Evolutionary conservation across 2,888 invertebrate species (phyloP), one percentile per base, ranked within the genome.

Genomic region (Acanthosepion esculentum): DNA sequence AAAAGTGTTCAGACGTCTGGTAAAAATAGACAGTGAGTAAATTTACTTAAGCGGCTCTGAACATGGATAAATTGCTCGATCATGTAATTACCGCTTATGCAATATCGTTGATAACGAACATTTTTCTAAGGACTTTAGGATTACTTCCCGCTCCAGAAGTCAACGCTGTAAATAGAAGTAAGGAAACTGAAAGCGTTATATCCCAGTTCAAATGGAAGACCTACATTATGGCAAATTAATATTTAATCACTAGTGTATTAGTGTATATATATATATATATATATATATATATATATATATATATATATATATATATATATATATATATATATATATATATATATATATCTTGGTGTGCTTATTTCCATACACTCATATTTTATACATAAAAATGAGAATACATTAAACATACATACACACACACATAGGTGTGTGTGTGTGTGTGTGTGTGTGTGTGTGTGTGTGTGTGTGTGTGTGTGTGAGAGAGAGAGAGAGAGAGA

Each of bases 51-150:
- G n/a, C n/a, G n/a, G 78, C 78, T 33, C n/a, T 33, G 78, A 78
- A 78, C 78, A 78, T 78, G 78, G n/a, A 78, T 78, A 78, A 78
- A 78, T 33, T 10, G 78, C 33, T 78, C 78, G n/a, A n/a, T 78
- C n/a, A 12, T 78, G n/a, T 33, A 78, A 78, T 78, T 78, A 78
- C n/a, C 78, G 78, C n/a, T 78, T 78, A n/a, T 78, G n/a, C 15
- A 33, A n/a, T 33, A 78, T 8, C n/a, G 33, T 78, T 78, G 15
- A n/a, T 78, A 78, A 78, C 33, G 78, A 78, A 78, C n/a, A 78
- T 15, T 78, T 78, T 78, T 78, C n/a, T 78, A 78, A 78, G 78
- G 78, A 78, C 78, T 78, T 78, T 78, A n/a, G 78, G 78, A 78
- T 78, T 78, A 78, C n/a, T 78, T 33, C 78, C 78, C 78, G 18